Base-by-base conservation (phyloP, 2,888 invertebrate genomes). In the Ferrisia virgata region DNA sequence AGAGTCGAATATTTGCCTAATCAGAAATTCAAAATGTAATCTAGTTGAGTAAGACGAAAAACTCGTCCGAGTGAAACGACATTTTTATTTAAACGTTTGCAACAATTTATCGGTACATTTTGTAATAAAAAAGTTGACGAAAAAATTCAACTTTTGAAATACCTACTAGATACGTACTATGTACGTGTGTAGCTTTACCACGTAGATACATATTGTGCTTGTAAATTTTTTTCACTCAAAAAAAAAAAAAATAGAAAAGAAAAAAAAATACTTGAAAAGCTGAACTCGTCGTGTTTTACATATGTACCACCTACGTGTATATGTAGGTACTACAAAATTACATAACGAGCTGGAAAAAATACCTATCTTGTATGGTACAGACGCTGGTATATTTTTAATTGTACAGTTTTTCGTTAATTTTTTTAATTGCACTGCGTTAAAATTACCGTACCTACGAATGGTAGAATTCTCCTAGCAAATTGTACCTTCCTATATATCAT, bases 11-110 rank as follows among this genome's bases (percentile, higher is more conserved):
- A 58, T 58, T 58, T 58, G 64, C 64, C 64, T 64, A 64, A 64
- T 64, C 64, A 64, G 28, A 64, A 64, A 64, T 64, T 64, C 64
- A 64, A 64, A 64, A 64, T 64, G 64, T 64, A 64, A 64, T 64
- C 64, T 64, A 64, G 28, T 64, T 64, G 64, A 64, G 64, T 64
- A 64, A 64, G 28, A 64, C 64, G 64, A 28, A 64, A 64, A 64
- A 64, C 28, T 64, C 31, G 64, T 11, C 64, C 15, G 31, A 64
- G 64, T 31, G 64, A 28, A 13, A 64, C 15, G 64, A 15, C 11
- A 4, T 64, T 58, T 64, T 64, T 64, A 64, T 64, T 64, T 28
- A 28, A 64, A 64, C 64, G 28, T 25, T 58, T 11, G 58, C 25
- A 9, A 25, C 22, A 58, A 58, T 58, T 58, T 58, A 58, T 58